Evolutionary conservation across 2,888 invertebrate species (phyloP).

Genomic region (Sarcophaga caerulescens): DNA sequence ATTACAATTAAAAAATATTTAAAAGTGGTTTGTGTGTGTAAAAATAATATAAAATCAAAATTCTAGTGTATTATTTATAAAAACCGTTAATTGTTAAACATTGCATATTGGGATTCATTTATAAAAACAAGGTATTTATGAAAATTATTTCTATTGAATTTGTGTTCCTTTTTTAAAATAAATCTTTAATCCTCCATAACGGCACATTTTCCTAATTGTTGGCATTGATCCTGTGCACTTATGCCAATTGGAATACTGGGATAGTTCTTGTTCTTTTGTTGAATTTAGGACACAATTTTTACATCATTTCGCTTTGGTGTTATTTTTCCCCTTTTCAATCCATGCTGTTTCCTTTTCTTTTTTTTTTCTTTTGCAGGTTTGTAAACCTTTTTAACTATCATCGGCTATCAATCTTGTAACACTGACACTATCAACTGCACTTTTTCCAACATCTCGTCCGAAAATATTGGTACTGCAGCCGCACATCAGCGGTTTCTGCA

Average conservation of each 20-base stretch:
- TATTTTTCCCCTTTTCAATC: slow-evolving; percentile 10
- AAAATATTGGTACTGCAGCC: slow-evolving; percentile 29
- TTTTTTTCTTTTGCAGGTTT: not conserved
- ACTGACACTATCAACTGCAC: slow-evolving; percentile 40
- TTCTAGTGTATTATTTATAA: too few species aligned
- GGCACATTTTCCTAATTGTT: too few species aligned
- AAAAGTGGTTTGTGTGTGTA: too few species aligned
- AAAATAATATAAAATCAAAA: too few species aligned
- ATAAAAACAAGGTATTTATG: too few species aligned
- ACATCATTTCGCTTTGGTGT: not conserved
- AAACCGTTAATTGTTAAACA: too few species aligned
- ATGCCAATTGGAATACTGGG: not conserved
- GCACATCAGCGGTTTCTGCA: slow-evolving; percentile 24
- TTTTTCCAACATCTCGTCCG: slow-evolving; percentile 17
- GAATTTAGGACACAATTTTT: not conserved
- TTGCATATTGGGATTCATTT: too few species aligned
- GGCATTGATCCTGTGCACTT: too few species aligned
- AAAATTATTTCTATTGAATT: too few species aligned
- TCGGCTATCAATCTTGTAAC: slow-evolving; percentile 26
- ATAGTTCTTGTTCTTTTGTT: not conserved
- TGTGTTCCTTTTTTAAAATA: too few species aligned
- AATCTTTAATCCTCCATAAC: too few species aligned
- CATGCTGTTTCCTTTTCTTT: not conserved
- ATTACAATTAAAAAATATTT: too few species aligned
- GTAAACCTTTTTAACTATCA: slow-evolving; percentile 22